phyloP scores from a whole-genome alignment of 2,797 vertebrate species.

The Chromobotia macracanthus region DNA sequence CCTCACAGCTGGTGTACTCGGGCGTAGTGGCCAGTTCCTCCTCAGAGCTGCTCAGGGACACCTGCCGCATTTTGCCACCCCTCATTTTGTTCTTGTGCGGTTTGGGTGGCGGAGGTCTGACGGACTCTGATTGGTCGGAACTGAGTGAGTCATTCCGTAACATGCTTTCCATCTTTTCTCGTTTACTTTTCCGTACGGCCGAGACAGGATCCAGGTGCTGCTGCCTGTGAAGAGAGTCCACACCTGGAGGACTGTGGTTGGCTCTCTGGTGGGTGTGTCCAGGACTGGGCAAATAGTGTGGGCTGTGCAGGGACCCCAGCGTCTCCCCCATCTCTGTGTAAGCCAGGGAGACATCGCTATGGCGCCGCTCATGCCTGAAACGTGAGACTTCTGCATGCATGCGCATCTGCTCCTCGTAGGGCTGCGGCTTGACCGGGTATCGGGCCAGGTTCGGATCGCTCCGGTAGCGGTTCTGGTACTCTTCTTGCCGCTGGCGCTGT shows the following conservation, averaged over 20 bases:
- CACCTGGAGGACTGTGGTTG: constrained; percentile 87
- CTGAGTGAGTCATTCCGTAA: constrained; percentile 97
- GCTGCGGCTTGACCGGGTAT: constrained; percentile 95
- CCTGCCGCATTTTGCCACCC: constrained; percentile 95
- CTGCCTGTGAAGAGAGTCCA: constrained; percentile 75
- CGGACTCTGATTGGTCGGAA: constrained; percentile 96
- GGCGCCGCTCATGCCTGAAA: constrained; percentile 91
- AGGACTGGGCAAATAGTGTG: constrained; percentile 80
- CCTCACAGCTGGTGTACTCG: constrained; percentile 97
- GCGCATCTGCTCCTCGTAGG: constrained; percentile 98
- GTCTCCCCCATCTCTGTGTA: constrained; percentile 93
- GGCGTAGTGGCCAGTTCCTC: constrained; percentile 97
- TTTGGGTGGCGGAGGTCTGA: constrained; percentile 94
- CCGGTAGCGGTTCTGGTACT: constrained; percentile 92
- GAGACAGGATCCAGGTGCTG: constrained; percentile 94
- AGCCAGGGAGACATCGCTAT: constrained; percentile 95
- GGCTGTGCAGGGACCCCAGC: constrained; percentile 86
- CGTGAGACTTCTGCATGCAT: constrained; percentile 96
- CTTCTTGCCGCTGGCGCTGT: constrained; percentile 87
- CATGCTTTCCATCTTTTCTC: constrained; percentile 98
- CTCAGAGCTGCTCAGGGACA: constrained; percentile 97
- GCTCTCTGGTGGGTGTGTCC: constrained; percentile 81
- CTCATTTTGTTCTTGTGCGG: constrained; percentile 98
- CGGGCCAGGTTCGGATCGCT: constrained; percentile 98
- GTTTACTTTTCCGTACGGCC: constrained; percentile 91